A percentile compares a stretch with the other conserved stretches of the same genome.
phyloP scores from a whole-genome alignment of 2,797 vertebrate species.

The Hoplostethus atlanticus region DNA sequence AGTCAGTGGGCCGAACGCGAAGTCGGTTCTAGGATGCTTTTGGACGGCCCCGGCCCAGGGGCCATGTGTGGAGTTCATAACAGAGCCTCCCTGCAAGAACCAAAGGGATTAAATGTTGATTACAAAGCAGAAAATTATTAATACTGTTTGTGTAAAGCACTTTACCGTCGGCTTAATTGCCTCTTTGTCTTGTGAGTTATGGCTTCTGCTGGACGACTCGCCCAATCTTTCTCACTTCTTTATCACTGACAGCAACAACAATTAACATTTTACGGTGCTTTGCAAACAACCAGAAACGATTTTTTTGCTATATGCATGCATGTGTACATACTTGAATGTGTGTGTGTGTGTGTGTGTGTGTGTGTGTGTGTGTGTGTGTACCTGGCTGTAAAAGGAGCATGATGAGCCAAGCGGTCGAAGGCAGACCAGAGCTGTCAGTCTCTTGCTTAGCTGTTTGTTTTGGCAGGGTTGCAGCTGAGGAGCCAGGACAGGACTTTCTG shows the following conservation, averaged over 20 bases:
- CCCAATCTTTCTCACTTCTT: not conserved
- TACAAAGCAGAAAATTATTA: conserved; percentile 39
- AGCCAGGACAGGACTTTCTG: conserved; percentile 1
- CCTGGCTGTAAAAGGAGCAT: conserved; percentile 15
- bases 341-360: conserved; percentile 6
- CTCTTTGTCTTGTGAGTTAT: conserved; percentile 36
- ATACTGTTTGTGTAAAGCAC: conserved; percentile 35
- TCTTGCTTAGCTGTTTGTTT: conserved; percentile 25
- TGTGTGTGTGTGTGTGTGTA: conserved; percentile 6
- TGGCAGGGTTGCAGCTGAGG: conserved; percentile 16
- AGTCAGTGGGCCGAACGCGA: not conserved
- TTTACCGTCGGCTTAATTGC: conserved; percentile 28
- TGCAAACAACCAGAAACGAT: conserved; percentile 7
- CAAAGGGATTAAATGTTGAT: conserved; percentile 37
- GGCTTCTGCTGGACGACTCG: conserved; percentile 21
- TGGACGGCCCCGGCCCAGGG: not conserved
- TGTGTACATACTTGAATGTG: not conserved
- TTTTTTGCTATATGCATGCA: conserved; percentile 9
- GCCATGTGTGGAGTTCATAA: conserved; percentile 11
- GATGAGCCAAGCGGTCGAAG: conserved; percentile 5
- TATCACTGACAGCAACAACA: conserved; percentile 8
- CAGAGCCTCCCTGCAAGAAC: conserved; percentile 33
- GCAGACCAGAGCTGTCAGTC: conserved; percentile 27
- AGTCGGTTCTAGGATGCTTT: not conserved
- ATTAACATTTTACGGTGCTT: conserved; percentile 37